These are phyloP conservation scores for Acanthiza pusilla DNA, from an alignment of 2,797 vertebrate genomes.

Conservation along the genomic window DNA sequence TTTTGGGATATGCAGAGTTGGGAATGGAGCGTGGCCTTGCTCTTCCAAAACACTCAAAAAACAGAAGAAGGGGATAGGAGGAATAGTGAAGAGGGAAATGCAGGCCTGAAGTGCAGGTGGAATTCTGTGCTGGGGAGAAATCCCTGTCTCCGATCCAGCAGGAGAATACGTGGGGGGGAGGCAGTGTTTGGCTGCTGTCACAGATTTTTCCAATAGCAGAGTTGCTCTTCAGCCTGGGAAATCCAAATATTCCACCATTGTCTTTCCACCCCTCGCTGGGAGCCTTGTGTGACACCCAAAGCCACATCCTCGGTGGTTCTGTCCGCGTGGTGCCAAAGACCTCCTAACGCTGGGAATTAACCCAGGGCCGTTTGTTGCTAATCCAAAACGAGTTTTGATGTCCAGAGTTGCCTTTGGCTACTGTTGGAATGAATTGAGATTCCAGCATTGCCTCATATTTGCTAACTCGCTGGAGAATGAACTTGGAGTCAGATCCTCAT, in stretches of 20 bases:
- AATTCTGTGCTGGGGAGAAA: background rate
- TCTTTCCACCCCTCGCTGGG: background rate
- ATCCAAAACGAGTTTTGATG: background rate
- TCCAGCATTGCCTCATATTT: background rate
- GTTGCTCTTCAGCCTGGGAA: background rate
- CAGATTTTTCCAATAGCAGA: rapidly evolving
- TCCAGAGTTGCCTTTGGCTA: conserved; percentile 17
- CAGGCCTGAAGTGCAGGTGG: background rate
- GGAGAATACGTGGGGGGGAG: background rate
- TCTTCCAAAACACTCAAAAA: background rate
- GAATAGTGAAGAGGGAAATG: background rate
- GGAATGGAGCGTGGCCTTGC: background rate
- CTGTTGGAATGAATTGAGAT: background rate
- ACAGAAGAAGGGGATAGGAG: background rate
- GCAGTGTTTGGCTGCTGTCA: rapidly evolving
- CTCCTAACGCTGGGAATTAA: background rate
- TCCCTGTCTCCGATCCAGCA: background rate
- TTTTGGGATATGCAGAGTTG: background rate
- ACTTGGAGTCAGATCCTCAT: conserved; percentile 15
- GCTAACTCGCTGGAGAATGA: background rate
- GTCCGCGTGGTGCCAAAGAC: background rate
- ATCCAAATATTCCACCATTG: background rate
- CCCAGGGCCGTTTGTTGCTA: background rate
- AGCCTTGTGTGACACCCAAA: background rate
- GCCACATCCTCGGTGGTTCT: background rate